These are phyloP conservation scores for Bryconaethiops microstoma DNA, from an alignment of 2,797 vertebrate genomes.

Conservation along the genomic window DNA sequence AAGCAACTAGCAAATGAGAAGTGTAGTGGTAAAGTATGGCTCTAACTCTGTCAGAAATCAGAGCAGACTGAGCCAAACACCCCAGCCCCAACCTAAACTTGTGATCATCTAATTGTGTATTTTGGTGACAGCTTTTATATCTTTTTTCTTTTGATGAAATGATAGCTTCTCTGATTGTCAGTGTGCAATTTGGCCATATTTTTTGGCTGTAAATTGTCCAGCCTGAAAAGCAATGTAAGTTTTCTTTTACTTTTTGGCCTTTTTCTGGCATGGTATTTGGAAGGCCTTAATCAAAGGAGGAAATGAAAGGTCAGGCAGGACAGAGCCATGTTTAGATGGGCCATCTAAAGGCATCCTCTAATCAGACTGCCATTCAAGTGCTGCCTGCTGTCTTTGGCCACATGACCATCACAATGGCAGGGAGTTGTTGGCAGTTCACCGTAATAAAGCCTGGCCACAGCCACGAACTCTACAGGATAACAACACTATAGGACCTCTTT, in stretches of 20 bases:
- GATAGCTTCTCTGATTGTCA: conserved; percentile 59
- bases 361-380: conserved; percentile 65
- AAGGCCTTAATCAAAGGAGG: conserved; percentile 80
- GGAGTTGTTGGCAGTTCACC: neutral
- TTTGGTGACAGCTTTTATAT: neutral
- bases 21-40: neutral
- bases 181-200: neutral
- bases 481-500: neutral
- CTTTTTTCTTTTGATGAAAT: conserved; percentile 32
- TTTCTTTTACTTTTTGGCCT: conserved; percentile 73
- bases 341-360: conserved; percentile 68
- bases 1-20: neutral
- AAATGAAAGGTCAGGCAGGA: conserved; percentile 77
- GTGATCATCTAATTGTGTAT: neutral
- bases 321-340: conserved; percentile 73
- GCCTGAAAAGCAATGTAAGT: conserved; percentile 78
- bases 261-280: conserved; percentile 78
- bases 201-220: conserved; percentile 5
- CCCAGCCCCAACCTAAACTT: neutral
- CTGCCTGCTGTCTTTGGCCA: conserved; percentile 26
- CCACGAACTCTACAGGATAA: neutral
- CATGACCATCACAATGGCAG: conserved; percentile 31
- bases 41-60: neutral
- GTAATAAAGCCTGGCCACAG: conserved; percentile 14
- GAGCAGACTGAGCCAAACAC: neutral